Percentiles rank a stretch among this genome's conserved stretches.
phyloP scores from a whole-genome alignment of 2,888 invertebrate genomes.

The Maniola hyperantus region DNA sequence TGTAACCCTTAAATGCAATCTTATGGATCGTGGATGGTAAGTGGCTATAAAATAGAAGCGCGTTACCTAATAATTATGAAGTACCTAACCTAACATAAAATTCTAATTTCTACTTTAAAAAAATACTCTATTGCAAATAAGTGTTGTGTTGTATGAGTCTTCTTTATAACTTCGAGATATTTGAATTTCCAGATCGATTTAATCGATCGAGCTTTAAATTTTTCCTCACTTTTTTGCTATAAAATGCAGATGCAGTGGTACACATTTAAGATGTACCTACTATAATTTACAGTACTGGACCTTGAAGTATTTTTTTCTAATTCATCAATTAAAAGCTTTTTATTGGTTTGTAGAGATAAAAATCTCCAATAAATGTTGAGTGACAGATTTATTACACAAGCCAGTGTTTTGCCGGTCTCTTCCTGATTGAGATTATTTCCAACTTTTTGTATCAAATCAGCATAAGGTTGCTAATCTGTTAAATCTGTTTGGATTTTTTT shows the following conservation, averaged over 20 bases:
- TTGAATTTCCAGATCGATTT: too few species aligned
- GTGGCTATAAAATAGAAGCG: too few species aligned
- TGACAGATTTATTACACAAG: conserved; percentile 77
- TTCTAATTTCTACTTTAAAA: too few species aligned
- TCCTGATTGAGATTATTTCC: conserved; percentile 50
- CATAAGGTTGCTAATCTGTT: conserved; percentile 13
- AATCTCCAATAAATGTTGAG: conserved; percentile 67
- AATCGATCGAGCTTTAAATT: too few species aligned
- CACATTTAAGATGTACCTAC: background rate
- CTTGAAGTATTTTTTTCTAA: conserved; percentile 43
- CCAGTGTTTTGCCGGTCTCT: conserved; percentile 60
- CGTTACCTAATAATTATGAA: too few species aligned
- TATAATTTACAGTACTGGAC: conserved; percentile 14
- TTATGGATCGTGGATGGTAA: too few species aligned
- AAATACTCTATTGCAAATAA: too few species aligned
- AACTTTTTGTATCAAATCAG: conserved; percentile 14
- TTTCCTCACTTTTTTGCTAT: too few species aligned
- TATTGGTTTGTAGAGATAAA: conserved; percentile 67
- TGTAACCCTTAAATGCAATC: too few species aligned
- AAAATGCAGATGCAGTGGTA: background rate
- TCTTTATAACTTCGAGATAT: too few species aligned
- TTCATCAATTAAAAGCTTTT: conserved; percentile 70
- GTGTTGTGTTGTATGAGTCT: too few species aligned
- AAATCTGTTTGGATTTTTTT: background rate
- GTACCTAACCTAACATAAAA: too few species aligned